Evolutionary conservation across 1,140 invertebrate genomes (phyloP).

Genomic region (Listronotus oregonensis): DNA sequence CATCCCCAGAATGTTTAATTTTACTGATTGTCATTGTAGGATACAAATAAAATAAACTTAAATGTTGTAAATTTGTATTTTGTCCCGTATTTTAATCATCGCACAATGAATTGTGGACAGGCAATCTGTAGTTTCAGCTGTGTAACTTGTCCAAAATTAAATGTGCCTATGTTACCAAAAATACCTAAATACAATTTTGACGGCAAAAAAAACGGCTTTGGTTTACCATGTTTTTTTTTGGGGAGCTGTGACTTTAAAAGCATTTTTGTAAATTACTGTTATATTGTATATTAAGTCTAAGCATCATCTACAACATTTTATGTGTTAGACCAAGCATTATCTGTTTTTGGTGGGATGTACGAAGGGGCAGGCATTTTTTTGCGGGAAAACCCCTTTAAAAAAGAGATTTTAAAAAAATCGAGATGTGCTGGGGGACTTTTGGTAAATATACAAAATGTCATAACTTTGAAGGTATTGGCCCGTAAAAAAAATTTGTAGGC

Average conservation of each 20-base stretch:
- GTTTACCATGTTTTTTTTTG: slow-evolving; percentile 22
- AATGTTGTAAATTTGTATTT: slow-evolving; percentile 7
- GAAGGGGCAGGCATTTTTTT: too few relatives aligned
- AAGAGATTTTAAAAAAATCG: too few relatives aligned
- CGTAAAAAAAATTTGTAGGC: too few relatives aligned
- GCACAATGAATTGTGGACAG: slow-evolving; percentile 32
- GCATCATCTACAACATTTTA: slow-evolving; percentile 23
- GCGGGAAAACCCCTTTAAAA: too few relatives aligned
- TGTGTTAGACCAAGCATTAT: too few relatives aligned
- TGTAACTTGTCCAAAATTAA: slow-evolving; percentile 8
- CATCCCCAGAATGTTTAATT: not conserved
- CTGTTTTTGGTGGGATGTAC: too few relatives aligned
- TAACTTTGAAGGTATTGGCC: too few relatives aligned
- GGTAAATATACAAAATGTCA: too few relatives aligned
- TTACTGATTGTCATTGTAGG: not conserved
- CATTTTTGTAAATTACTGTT: slow-evolving; percentile 17
- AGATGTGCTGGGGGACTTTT: too few relatives aligned
- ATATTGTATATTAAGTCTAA: slow-evolving; percentile 17
- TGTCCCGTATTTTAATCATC: slow-evolving; percentile 18
- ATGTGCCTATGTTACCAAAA: slow-evolving; percentile 31
- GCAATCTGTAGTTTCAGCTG: slow-evolving; percentile 6
- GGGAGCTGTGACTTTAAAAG: slow-evolving; percentile 9
- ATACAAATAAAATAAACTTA: not conserved
- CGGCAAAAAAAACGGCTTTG: slow-evolving; percentile 51
- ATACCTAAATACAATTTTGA: slow-evolving; percentile 30